A percentile compares a stretch with the other conserved stretches of the same genome.
phyloP scores from a whole-genome alignment of 2,888 invertebrate species.

The Polydrusus pterygomalis region DNA sequence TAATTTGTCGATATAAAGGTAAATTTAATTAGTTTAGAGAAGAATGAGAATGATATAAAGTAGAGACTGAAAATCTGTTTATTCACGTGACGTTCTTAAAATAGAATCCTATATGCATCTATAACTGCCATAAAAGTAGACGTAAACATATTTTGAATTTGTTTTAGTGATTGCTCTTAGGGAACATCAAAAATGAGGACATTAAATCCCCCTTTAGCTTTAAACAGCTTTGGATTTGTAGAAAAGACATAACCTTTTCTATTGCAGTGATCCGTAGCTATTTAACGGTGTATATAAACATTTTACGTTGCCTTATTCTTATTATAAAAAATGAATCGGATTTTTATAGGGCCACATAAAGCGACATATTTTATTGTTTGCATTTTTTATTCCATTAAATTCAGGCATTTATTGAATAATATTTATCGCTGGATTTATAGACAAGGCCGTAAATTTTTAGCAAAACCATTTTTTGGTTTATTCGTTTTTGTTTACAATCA shows the following conservation, averaged over 20 bases:
- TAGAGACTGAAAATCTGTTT: slow-evolving; percentile 33
- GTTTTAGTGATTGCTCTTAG: slow-evolving; percentile 54
- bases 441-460: slow-evolving; percentile 46
- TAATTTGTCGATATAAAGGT: neutral
- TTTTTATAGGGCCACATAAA: slow-evolving; percentile 52
- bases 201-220: slow-evolving; percentile 48
- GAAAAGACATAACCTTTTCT: slow-evolving; percentile 53
- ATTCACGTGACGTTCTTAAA: slow-evolving; percentile 47
- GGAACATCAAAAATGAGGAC: slow-evolving; percentile 49
- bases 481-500: slow-evolving; percentile 21
- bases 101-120: slow-evolving; percentile 46
- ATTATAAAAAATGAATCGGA: slow-evolving; percentile 54
- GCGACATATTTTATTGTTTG: slow-evolving; percentile 57
- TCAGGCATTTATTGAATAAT: slow-evolving; percentile 57
- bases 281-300: slow-evolving; percentile 54
- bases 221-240: slow-evolving; percentile 49
- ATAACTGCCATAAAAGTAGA: slow-evolving; percentile 52
- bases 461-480: slow-evolving; percentile 46
- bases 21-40: slow-evolving; percentile 20
- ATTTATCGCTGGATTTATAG: slow-evolving; percentile 52
- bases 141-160: slow-evolving; percentile 55
- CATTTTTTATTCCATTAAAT: slow-evolving; percentile 58
- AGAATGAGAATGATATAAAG: slow-evolving; percentile 15
- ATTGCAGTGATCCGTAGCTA: slow-evolving; percentile 45
- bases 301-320: slow-evolving; percentile 54